These are phyloP conservation scores for Harpalus rufipes DNA, from an alignment of 2,888 invertebrate genomes.

Conservation along the genomic window DNA sequence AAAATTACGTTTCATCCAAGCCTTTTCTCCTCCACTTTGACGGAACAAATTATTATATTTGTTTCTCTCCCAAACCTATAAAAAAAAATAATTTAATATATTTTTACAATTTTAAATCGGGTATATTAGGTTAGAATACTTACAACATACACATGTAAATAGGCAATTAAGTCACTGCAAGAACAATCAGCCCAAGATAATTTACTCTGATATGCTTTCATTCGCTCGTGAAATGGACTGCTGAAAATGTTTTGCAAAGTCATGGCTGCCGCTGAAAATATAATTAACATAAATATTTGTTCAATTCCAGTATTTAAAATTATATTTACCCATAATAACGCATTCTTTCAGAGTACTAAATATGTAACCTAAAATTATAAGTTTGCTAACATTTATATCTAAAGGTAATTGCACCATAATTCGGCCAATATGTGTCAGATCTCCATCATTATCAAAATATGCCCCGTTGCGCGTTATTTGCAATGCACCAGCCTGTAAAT, in stretches of 20 bases:
- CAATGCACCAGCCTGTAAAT: conserved; percentile 86
- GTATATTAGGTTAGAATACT: conserved; percentile 67
- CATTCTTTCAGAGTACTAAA: conserved; percentile 91
- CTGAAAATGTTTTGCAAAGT: conserved; percentile 90
- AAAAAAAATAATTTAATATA: conserved; percentile 66
- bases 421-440: conserved; percentile 91
- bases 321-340: conserved; percentile 85
- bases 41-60: conserved; percentile 81
- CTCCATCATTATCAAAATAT: conserved; percentile 85
- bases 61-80: conserved; percentile 84
- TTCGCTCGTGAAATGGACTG: conserved; percentile 84
- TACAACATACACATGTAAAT: conserved; percentile 89
- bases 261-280: conserved; percentile 86
- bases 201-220: conserved; percentile 87
- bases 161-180: conserved; percentile 91
- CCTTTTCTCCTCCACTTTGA: conserved; percentile 77
- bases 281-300: conserved; percentile 61
- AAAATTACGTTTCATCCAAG: conserved; percentile 85
- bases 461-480: conserved; percentile 80
- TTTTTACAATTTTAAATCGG: neutral
- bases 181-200: conserved; percentile 90
- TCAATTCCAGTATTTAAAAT: neutral
- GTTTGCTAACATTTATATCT: conserved; percentile 88
- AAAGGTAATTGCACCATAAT: conserved; percentile 91
- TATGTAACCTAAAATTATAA: conserved; percentile 91